phyloP scores from a whole-genome alignment of 2,888 invertebrate genomes.

The Chrysolina oricalcia region DNA sequence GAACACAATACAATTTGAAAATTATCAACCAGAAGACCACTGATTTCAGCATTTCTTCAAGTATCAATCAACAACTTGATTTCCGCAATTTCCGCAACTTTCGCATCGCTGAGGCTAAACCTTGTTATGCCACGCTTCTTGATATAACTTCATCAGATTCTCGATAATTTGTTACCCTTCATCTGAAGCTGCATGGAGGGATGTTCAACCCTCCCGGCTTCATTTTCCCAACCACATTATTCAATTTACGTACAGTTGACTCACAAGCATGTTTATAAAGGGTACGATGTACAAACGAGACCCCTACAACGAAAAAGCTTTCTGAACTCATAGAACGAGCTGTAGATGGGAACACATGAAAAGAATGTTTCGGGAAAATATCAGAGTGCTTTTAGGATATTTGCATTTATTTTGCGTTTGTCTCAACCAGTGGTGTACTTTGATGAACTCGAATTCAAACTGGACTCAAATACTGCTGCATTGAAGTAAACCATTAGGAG shows the following conservation, averaged over 20 bases:
- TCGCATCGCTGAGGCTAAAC: too few relatives aligned
- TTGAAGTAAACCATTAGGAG: too few relatives aligned
- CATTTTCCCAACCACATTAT: background rate
- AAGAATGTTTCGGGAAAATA: conserved; percentile 16
- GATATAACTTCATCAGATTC: background rate
- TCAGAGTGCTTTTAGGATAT: conserved; percentile 30
- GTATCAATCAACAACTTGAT: too few relatives aligned
- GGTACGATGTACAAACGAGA: background rate
- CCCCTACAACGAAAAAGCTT: conserved; percentile 26
- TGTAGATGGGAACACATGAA: conserved; percentile 24
- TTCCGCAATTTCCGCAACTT: too few relatives aligned
- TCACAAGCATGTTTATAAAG: conserved; percentile 7
- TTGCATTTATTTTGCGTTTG: conserved; percentile 35
- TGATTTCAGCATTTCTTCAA: too few relatives aligned
- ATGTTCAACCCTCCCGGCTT: background rate
- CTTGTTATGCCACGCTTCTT: background rate
- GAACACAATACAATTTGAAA: too few relatives aligned
- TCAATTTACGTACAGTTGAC: conserved; percentile 14
- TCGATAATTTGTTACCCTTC: background rate
- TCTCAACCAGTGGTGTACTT: background rate
- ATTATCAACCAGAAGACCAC: too few relatives aligned
- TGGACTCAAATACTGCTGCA: too few relatives aligned
- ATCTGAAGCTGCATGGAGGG: background rate
- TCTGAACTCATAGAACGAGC: conserved; percentile 29
- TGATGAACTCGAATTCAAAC: too few relatives aligned